Percentiles rank a stretch among this genome's conserved stretches.
Conservation (phyloP, 2,888 invertebrate genomes). For the Seladonia tumulorum region DNA sequence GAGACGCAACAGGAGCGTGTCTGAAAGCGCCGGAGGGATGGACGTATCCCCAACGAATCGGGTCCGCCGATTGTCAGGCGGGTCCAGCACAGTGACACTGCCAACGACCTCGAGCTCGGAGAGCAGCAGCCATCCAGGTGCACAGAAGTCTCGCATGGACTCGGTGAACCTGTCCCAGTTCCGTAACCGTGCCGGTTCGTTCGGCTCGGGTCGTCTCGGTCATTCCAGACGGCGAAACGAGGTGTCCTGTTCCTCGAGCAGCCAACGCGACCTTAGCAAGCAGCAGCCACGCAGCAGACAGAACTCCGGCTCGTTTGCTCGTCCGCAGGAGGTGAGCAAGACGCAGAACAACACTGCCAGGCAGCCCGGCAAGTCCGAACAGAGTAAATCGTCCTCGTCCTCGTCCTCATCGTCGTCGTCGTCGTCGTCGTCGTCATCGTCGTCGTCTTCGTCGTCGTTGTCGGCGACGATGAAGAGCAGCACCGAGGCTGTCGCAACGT, state of each 20-base stretch:
- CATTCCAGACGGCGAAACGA: slow-evolving; percentile 79
- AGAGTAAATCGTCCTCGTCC: slow-evolving; percentile 50
- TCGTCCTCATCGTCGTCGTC: background rate
- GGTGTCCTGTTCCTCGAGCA: slow-evolving; percentile 60
- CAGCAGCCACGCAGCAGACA: slow-evolving; percentile 77
- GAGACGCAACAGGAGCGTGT: slow-evolving; percentile 88
- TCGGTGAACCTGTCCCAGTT: slow-evolving; percentile 77
- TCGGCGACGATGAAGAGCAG: slow-evolving; percentile 44
- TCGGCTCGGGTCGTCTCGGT: slow-evolving; percentile 79
- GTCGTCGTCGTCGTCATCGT: background rate
- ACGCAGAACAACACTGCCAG: slow-evolving; percentile 57
- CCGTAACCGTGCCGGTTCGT: slow-evolving; percentile 81
- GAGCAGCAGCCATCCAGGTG: slow-evolving; percentile 35
- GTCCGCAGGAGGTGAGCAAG: slow-evolving; percentile 71
- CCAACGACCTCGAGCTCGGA: slow-evolving; percentile 71
- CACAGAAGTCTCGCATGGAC: slow-evolving; percentile 74
- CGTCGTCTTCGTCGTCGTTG: background rate
- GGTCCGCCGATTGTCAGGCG: slow-evolving; percentile 82
- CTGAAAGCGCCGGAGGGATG: slow-evolving; percentile 86
- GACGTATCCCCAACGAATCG: slow-evolving; percentile 75
- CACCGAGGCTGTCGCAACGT: slow-evolving; percentile 37
- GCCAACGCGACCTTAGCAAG: slow-evolving; percentile 75
- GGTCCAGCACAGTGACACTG: slow-evolving; percentile 79
- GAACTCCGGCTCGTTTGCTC: slow-evolving; percentile 77
- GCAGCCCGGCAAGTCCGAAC: slow-evolving; percentile 53